Evolutionary conservation across 2,888 invertebrate species (phyloP).

Genomic region (Callimorpha dominula): DNA sequence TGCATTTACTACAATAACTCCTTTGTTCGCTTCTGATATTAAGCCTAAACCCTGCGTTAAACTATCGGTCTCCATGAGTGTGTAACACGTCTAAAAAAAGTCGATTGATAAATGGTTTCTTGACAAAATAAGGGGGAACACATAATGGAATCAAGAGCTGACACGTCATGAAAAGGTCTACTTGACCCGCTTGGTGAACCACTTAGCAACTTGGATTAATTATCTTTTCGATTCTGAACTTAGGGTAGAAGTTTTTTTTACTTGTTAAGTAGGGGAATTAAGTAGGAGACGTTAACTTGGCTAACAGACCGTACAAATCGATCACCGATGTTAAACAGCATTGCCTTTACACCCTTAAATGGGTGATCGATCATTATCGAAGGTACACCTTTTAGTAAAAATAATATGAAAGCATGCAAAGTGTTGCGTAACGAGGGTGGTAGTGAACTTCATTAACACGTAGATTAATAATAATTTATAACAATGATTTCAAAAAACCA

Average conservation of each 20-base stretch:
- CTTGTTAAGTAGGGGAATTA: conserved; percentile 9
- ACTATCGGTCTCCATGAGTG: neutral
- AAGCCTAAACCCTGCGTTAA: neutral
- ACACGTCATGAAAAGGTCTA: conserved; percentile 37
- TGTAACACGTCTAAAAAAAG: conserved; percentile 12
- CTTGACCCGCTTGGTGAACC: conserved; percentile 36
- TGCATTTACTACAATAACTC: neutral
- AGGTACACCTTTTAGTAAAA: neutral
- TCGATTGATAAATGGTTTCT: conserved; percentile 47
- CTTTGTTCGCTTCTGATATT: neutral
- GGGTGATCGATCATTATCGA: conserved; percentile 5
- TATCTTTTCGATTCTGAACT: conserved; percentile 17
- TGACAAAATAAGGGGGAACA: conserved; percentile 35
- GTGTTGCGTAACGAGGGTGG: neutral
- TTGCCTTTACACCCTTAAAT: neutral
- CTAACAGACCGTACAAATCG: conserved; percentile 2
- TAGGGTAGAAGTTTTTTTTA: conserved; percentile 11
- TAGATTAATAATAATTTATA: neutral
- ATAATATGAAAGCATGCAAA: neutral
- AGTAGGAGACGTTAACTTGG: conserved; percentile 1
- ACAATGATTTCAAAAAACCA: neutral
- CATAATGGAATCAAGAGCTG: conserved; percentile 48
- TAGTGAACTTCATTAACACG: neutral
- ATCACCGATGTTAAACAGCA: conserved; percentile 1
- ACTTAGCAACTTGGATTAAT: conserved; percentile 25